Base-by-base conservation (phyloP, 2,888 invertebrate genomes). In the Uropetala carovei region DNA sequence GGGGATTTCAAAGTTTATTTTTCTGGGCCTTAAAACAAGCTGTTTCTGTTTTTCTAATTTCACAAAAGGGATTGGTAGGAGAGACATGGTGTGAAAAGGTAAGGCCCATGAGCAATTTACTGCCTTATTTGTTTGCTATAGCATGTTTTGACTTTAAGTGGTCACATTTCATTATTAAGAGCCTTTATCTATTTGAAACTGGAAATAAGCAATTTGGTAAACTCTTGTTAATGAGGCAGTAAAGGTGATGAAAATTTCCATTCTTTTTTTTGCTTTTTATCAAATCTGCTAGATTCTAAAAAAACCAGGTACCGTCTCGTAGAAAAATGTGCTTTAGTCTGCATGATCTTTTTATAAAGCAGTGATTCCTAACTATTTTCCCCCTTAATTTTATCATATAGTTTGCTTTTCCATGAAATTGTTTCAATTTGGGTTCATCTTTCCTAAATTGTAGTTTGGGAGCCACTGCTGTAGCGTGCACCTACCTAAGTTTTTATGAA, bases 11-110 rank as follows among this genome's bases (percentile, higher is more conserved):
- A 43, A 43, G 5, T 43, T 43, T 43, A 1, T 5, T n/a, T 43
- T 43, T 43, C 57, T 84, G 64, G 92, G 86, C 92, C 93, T 93
- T 92, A 83, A 91, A 64, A 92, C 64, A 92, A 60, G 64, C 22
- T 92, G 84, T 89, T 92, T 86, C 92, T 93, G 93, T 89, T 60
- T 89, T 89, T 89, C 60, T 89, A 89, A 89, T 89, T 30, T 89
- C 89, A 84, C 92, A 86, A 92, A 92, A 93, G 93, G 93, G 93
- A 92, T 86, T 95, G 94, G 95, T 96, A 95, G 97, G 97, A 95
- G 97, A 98, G 96, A 98, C 98, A 94, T 98, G 98, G 98, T 97
- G 98, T 95, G 97, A 97, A 96, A 98, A 98, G 98, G 98, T 98
- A 97, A 96, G 96, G 95, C 94, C 92, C 82, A 64, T 30, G 60